These are phyloP conservation scores for Dione vanillae DNA, from an alignment of 2,888 invertebrate species.

Conservation along the genomic window DNA sequence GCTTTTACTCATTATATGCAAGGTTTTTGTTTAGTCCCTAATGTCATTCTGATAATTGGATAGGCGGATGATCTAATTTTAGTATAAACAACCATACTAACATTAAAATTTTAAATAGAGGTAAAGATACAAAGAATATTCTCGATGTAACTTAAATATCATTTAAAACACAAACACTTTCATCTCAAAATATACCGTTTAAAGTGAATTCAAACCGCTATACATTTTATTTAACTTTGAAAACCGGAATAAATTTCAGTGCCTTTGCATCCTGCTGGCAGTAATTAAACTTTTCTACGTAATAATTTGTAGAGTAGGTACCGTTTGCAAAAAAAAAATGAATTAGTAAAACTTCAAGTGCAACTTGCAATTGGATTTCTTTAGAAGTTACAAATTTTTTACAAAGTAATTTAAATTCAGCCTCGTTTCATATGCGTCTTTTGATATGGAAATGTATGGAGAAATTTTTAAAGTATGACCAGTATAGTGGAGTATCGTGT, in stretches of 20 bases:
- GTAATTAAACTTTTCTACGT: slow-evolving; percentile 40
- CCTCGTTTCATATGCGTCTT: background rate
- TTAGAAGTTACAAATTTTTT: slow-evolving; percentile 7
- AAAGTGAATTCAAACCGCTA: slow-evolving; percentile 29
- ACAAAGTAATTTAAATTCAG: slow-evolving; percentile 6
- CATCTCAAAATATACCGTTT: slow-evolving; percentile 33
- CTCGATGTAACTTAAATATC: slow-evolving; percentile 7
- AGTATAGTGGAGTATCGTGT: background rate
- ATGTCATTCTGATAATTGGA: no score
- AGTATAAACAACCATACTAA: background rate
- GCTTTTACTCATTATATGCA: no score
- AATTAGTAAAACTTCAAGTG: slow-evolving; percentile 13
- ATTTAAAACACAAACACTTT: slow-evolving; percentile 32
- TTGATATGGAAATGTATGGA: background rate
- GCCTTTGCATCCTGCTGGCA: slow-evolving; percentile 38
- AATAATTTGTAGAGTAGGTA: slow-evolving; percentile 34
- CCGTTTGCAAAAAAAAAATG: slow-evolving; percentile 19
- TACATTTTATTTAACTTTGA: slow-evolving; percentile 38
- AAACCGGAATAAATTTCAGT: slow-evolving; percentile 32
- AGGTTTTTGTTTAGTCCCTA: no score
- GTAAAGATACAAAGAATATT: background rate
- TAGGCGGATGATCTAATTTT: no score
- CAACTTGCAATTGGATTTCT: slow-evolving; percentile 21
- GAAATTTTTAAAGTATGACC: background rate
- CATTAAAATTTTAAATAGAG: background rate